Conservation (phyloP, 2,888 invertebrate genomes). For the Synanthedon tipuliformis region DNA sequence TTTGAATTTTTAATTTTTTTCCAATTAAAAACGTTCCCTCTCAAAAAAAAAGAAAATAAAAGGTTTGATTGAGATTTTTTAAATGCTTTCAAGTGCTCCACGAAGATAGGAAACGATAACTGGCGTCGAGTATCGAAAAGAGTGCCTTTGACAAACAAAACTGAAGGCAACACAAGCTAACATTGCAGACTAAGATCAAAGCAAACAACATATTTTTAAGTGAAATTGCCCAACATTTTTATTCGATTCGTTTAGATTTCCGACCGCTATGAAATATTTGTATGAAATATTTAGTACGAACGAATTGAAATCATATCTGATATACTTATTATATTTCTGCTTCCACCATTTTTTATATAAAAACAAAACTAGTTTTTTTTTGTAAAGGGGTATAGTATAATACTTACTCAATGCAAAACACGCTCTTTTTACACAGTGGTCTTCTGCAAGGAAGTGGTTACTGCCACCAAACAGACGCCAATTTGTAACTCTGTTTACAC, state of each 20-base stretch:
- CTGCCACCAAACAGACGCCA: too few relatives aligned
- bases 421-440: too few relatives aligned
- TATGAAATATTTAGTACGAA: too few relatives aligned
- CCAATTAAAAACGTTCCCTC: conserved; percentile 6
- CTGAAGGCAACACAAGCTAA: conserved; percentile 6
- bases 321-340: not conserved
- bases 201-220: conserved; percentile 8
- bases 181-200: conserved; percentile 11
- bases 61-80: not conserved
- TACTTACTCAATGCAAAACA: too few relatives aligned
- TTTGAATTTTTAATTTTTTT: conserved; percentile 6
- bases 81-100: not conserved
- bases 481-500: too few relatives aligned
- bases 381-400: too few relatives aligned
- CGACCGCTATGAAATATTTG: too few relatives aligned
- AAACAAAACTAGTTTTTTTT: too few relatives aligned
- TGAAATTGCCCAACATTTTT: too few relatives aligned
- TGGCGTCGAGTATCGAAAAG: not conserved
- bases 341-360: too few relatives aligned
- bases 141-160: not conserved
- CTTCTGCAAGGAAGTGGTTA: too few relatives aligned
- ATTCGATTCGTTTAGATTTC: too few relatives aligned
- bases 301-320: not conserved
- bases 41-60: not conserved
- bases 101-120: not conserved